Evolutionary conservation across 2,888 invertebrate species (phyloP), one percentile per base, ranked within the genome.

Genomic region (Dryadula phaetusa): DNA sequence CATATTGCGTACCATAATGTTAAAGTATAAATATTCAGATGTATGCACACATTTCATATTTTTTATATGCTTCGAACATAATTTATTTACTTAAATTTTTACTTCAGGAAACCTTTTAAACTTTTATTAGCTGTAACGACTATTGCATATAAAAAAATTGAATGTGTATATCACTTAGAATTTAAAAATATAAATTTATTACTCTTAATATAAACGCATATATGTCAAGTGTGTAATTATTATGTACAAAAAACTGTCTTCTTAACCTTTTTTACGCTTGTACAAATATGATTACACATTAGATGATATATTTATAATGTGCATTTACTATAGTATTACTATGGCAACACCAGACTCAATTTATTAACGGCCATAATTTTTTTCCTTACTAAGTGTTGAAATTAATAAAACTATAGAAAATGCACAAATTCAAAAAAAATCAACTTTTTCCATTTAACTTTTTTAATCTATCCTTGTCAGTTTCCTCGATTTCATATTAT

Each of bases 401-500:
- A 56, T 56, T 7, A 52, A 7, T 37, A 56, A 56, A 40, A 40
- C n/a, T 56, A 56, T 22, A n/a, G 37, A 56, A n/a, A 0, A 37
- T 56, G 40, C 37, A 22, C 37, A 40, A 4, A 22, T 56, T 2
- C 10, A 8, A 20, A 20, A 54, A 6, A 14, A 54, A 34, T 53
- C 16, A 20, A 34, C 20, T 14, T 14, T 18, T 42, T 46, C 14
- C n/a, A 28, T 32, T 49, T 5, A 47, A 62, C 22, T 12, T 22
- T 14, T n/a, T 34, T 56, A 7, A 32, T 34, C 2, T 18, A 34
- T 22, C 5, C 25, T 28, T 34, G n/a, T 34, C 22, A 25, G 14
- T 25, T 28, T 25, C 47, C 16, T 44, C 37, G 14, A 47, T 47
- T 58, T 64, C 37, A n/a, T 20, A 37, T 47, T 64, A 56, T 47